These are phyloP conservation scores for Quadriops clusia DNA, from an alignment of 2,888 invertebrate genomes.

Conservation along the genomic window DNA sequence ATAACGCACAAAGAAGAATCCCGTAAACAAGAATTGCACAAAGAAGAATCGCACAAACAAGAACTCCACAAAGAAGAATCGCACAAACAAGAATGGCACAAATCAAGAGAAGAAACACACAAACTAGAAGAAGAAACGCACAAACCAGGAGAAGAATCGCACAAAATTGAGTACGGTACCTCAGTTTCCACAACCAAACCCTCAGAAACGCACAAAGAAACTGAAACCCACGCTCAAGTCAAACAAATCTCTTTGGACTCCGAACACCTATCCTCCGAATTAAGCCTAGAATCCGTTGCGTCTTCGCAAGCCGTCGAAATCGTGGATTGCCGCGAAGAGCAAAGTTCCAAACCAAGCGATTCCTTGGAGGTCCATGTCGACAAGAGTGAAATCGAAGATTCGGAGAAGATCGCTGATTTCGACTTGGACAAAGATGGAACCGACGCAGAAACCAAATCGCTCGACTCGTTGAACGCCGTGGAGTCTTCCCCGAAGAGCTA, in stretches of 20 bases:
- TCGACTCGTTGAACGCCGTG: slow-evolving; percentile 24
- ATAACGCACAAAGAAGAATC: too few relatives aligned
- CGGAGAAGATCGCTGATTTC: slow-evolving; percentile 37
- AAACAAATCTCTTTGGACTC: slow-evolving; percentile 27
- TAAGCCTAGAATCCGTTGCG: slow-evolving; percentile 17
- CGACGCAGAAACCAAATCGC: slow-evolving; percentile 29
- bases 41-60: slow-evolving; percentile 5
- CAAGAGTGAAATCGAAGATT: slow-evolving; percentile 40
- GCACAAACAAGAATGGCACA: slow-evolving; percentile 12
- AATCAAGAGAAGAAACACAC: slow-evolving; percentile 10
- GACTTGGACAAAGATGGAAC: slow-evolving; percentile 35
- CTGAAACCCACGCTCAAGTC: slow-evolving; percentile 19
- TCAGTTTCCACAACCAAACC: slow-evolving; percentile 19
- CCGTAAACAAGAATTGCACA: too few relatives aligned
- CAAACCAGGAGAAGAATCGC: slow-evolving; percentile 18
- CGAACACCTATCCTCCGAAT: slow-evolving; percentile 27
- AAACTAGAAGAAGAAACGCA: slow-evolving; percentile 16
- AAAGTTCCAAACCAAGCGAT: slow-evolving; percentile 33
- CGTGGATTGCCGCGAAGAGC: slow-evolving; percentile 16
- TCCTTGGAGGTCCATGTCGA: slow-evolving; percentile 41
- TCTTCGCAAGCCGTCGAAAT: slow-evolving; percentile 16
- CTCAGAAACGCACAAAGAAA: slow-evolving; percentile 25
- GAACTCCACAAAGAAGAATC: slow-evolving; percentile 9
- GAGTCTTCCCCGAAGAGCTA: slow-evolving; percentile 24
- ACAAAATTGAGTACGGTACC: slow-evolving; percentile 20